Percentiles rank a stretch among this genome's conserved stretches.
Evolutionary conservation across 2,797 vertebrate species (phyloP).

Genomic region (Hippocampus kuda): DNA sequence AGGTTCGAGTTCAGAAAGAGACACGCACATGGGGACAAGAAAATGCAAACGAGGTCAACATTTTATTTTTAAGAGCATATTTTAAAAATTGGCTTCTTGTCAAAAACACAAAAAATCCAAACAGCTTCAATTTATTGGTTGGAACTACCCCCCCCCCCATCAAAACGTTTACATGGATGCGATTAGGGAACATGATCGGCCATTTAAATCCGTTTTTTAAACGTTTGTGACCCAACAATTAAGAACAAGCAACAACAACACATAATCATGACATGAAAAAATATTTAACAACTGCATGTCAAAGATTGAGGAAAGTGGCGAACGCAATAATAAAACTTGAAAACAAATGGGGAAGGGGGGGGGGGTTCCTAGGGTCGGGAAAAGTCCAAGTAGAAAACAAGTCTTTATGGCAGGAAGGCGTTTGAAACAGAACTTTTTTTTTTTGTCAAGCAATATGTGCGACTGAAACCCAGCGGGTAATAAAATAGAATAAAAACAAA

Average conservation of each 20-base stretch:
- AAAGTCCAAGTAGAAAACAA: conserved; percentile 13
- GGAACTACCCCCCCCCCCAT: background rate
- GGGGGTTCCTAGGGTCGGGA: background rate
- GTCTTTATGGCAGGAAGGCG: conserved; percentile 19
- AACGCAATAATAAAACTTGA: conserved; percentile 13
- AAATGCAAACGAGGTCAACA: conserved; percentile 42
- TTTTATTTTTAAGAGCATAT: conserved; percentile 52
- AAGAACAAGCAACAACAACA: background rate
- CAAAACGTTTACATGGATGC: background rate
- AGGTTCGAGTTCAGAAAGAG: background rate
- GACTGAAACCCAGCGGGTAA: conserved; percentile 1
- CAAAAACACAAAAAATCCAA: conserved; percentile 49
- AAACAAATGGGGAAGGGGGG: background rate
- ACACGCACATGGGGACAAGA: background rate
- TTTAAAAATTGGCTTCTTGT: conserved; percentile 44
- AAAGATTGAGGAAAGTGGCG: conserved; percentile 19
- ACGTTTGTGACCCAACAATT: background rate
- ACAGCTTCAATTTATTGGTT: conserved; percentile 19
- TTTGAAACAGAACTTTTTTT: conserved; percentile 6
- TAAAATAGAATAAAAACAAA: conserved; percentile 1
- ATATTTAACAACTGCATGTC: conserved; percentile 28
- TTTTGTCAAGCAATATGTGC: conserved; percentile 18
- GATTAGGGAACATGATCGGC: background rate
- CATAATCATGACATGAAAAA: conserved; percentile 19
- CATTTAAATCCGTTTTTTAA: background rate